A percentile compares a stretch with the other conserved stretches of the same genome.
Evolutionary conservation across 1,140 invertebrate species (phyloP).

Genomic region (Zaprionus gabonicus): DNA sequence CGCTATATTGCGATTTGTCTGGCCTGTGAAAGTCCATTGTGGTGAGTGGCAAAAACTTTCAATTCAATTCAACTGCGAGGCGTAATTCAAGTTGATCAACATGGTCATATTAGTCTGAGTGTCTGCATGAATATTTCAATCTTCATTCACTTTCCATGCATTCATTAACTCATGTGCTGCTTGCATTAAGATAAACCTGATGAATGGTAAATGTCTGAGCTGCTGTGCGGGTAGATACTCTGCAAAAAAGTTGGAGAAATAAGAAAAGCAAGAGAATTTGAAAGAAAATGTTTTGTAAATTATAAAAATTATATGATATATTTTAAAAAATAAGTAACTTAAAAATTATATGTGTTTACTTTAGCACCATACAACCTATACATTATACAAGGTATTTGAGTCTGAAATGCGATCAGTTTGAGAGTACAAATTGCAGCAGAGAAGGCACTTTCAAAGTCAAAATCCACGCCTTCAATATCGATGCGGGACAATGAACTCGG

Average conservation of each 20-base stretch:
- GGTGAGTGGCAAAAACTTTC: conserved; percentile 38
- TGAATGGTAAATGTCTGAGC: background rate
- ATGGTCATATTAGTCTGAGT: conserved; percentile 14
- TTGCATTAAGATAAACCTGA: conserved; percentile 16
- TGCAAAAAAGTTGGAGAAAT: background rate
- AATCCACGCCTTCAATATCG: conserved; percentile 46
- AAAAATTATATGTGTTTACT: too few species aligned
- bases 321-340: too few species aligned
- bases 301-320: too few species aligned
- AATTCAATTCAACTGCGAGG: conserved; percentile 37
- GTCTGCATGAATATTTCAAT: conserved; percentile 35
- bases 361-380: too few species aligned
- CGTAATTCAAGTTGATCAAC: conserved; percentile 42
- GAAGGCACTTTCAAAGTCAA: conserved; percentile 58
- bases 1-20: conserved; percentile 33
- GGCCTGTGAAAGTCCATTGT: conserved; percentile 49
- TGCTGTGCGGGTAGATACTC: conserved; percentile 5
- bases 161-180: conserved; percentile 40
- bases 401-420: conserved; percentile 44
- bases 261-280: too few species aligned
- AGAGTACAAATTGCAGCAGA: conserved; percentile 46
- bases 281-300: too few species aligned
- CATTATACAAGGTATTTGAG: conserved; percentile 8
- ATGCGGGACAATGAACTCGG: conserved; percentile 63
- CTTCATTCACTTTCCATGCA: conserved; percentile 55